Evolutionary conservation across 1,140 invertebrate genomes (phyloP), one percentile per base, ranked within the genome.

Genomic region (Sweltsa coloradensis): DNA sequence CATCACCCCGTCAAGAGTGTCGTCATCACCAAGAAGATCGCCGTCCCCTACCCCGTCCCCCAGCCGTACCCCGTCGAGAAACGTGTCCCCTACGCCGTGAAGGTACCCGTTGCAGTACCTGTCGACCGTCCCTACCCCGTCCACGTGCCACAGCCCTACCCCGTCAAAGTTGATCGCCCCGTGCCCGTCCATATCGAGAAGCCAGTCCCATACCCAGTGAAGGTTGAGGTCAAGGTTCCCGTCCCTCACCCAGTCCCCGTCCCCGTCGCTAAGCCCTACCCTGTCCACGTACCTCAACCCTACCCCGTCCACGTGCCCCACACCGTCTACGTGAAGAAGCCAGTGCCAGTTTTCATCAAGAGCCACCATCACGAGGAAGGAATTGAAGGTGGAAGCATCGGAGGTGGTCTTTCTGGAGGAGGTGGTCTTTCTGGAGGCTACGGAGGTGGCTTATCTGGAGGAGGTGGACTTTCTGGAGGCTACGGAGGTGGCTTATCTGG

Each of bases 211-310:
- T 48, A 49, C 22, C 50, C 50, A 24, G 45, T 49, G 2, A 47
- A 48, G 29, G 45, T 51, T 16, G 29, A 40, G 9, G 50, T 51
- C 3, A 34, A 48, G n/a, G 41, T 42, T 3, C 54, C 60, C 9
- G 65, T 74, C n/a, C 76, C 74, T 13, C 68, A 71, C 56, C 67
- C 74, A 40, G 25, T 34, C 7, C 23, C 40, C 68, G 48, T 50
- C 11, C 21, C 37, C 6, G 79, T 78, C 51, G 75, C 77, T 54
- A 73, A 82, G 4, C 80, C 81, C 60, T 76, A 81, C 51, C 63
- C 74, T 56, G 73, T 81, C 21, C 78, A 81, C 60, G 73, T 79
- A 49, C 24, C 25, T 19, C 3, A 21, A 19, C 78, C 73, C 37
- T 71, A 74, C 57, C 71, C 75, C 56, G 75, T 79, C 4, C 77